Base-by-base conservation (phyloP, 2,113 vertebrate species). In the Chamaetylas fuelleborni region DNA sequence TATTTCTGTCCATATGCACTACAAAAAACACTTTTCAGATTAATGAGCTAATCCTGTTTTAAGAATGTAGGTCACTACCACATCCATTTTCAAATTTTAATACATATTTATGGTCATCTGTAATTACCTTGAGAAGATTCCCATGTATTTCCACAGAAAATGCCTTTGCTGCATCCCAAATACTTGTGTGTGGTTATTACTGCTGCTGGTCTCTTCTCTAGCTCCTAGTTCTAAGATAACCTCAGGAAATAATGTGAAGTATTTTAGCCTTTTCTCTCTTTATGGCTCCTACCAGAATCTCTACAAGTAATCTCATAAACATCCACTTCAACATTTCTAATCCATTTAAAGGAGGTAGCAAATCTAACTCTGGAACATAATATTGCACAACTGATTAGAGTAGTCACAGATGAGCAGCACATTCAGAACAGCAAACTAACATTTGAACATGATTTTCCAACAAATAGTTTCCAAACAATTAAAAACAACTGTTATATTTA, bases 91-190 rank as follows among this genome's bases (percentile, higher is more conserved):
- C 51, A 88, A 88, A 89, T 42, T 88, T 88, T 69, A 88, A 88
- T 88, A 96, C 86, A 80, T 91, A 87, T 89, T 93, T 96, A 77
- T 80, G 45, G 42, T 12, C 26, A 77, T 82, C 62, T 85, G 50
- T 70, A 91, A 73, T 61, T 89, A 73, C 36, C 25, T 82, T 86
- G 74, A 73, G 62, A 95, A 77, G 54, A 77, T 65, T 91, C 25
- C 23, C 18, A 1, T 38, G 5, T 40, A n/a, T 94, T 94, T 95
- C 54, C 34, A 70, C 19, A 72, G 16, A 70, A 94, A 77, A 82
- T 40, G 42, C 4, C 31, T 93, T 94, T 88, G 12, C 38, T 66
- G n/a, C 14, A 43, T 70, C 60, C 33, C 42, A 66, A 31, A 56
- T 43, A 70, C 24, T 0, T 12, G 7, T 73, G 47, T 8, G 43